A percentile compares a stretch with the other conserved stretches of the same genome.
Conservation (phyloP, 2,113 vertebrate genomes). For the Phocoena phocoena region DNA sequence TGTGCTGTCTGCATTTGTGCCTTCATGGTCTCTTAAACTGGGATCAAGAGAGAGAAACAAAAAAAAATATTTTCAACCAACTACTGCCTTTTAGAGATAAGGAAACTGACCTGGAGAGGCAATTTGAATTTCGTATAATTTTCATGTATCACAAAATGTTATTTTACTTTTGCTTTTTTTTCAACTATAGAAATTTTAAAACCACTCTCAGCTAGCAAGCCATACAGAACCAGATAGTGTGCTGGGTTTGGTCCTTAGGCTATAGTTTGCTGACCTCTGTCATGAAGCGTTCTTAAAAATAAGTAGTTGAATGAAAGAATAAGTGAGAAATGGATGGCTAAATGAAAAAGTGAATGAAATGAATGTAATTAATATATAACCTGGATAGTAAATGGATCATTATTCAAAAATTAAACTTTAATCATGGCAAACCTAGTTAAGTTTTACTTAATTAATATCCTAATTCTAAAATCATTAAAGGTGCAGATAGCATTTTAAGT, state of each 20-base stretch:
- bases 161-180: background rate
- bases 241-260: background rate
- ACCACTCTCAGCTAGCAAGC: background rate
- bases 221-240: background rate
- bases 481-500: background rate
- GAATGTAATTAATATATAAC: slow-evolving; percentile 46
- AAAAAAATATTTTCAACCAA: background rate
- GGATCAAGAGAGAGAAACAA: background rate
- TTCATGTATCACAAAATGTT: background rate
- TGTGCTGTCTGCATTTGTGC: background rate
- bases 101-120: background rate
- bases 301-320: background rate
- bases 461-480: slow-evolving; percentile 43
- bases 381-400: slow-evolving; percentile 44
- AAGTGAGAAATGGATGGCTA: background rate
- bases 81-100: background rate
- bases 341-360: slow-evolving; percentile 32
- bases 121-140: background rate
- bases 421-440: slow-evolving; percentile 49
- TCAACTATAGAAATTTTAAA: background rate
- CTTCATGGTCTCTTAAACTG: background rate
- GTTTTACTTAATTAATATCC: slow-evolving; percentile 68
- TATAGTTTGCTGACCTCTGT: background rate
- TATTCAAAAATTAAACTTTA: slow-evolving; percentile 72
- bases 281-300: background rate